phyloP scores from a whole-genome alignment of 1,140 invertebrate species.

The Probaryconus sp. region DNA sequence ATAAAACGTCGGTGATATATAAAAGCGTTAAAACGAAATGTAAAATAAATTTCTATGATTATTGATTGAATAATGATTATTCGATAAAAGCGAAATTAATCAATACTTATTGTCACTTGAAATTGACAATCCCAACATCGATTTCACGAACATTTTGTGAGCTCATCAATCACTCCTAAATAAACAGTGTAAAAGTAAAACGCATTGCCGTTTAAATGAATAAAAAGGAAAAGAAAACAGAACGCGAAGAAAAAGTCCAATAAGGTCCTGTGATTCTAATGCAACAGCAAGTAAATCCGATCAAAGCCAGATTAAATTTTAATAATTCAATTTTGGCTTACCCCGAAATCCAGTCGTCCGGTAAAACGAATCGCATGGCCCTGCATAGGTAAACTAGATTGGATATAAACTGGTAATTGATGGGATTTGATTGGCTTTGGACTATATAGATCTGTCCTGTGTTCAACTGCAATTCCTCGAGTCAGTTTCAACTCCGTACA shows the following conservation, averaged over 20 bases:
- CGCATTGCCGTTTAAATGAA: constrained; percentile 40
- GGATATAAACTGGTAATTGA: constrained; percentile 71
- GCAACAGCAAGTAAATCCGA: constrained; percentile 55
- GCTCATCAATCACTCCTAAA: constrained; percentile 49
- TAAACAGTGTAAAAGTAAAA: constrained; percentile 43
- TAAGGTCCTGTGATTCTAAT: constrained; percentile 26
- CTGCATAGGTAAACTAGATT: constrained; percentile 67
- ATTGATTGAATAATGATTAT: constrained; percentile 38
- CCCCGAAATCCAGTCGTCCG: constrained; percentile 57
- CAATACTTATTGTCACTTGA: constrained; percentile 20
- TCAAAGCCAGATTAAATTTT: constrained; percentile 75
- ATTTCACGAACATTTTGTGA: constrained; percentile 31
- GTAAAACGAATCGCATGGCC: constrained; percentile 69
- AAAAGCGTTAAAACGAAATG: no score
- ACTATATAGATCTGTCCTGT: constrained; percentile 12
- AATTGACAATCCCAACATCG: constrained; percentile 46
- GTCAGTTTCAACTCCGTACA: constrained; percentile 27
- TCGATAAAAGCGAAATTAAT: constrained; percentile 36
- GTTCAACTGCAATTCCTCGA: constrained; percentile 42
- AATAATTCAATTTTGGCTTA: constrained; percentile 75
- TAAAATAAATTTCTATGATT: no score
- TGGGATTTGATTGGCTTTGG: constrained; percentile 69
- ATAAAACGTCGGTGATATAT: no score
- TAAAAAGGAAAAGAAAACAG: constrained; percentile 16
- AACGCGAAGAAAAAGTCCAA: constrained; percentile 21